These are phyloP conservation scores for Carassius carassius DNA, from an alignment of 2,113 vertebrate species.

Conservation along the genomic window DNA sequence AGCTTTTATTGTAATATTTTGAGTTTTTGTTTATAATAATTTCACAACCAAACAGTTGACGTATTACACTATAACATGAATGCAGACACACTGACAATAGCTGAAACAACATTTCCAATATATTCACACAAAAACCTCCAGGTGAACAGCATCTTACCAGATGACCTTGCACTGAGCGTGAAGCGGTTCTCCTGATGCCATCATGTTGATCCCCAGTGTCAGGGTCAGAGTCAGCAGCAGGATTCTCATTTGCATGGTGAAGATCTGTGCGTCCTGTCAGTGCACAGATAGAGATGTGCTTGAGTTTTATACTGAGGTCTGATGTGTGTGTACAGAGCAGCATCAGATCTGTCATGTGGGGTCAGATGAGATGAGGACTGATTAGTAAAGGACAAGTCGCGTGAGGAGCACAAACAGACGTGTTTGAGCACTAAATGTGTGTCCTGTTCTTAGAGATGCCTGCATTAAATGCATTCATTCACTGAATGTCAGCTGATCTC, in stretches of 20 bases:
- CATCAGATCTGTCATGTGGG: neutral
- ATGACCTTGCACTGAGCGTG: conserved; percentile 51
- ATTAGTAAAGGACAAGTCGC: neutral
- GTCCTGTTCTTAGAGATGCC: neutral
- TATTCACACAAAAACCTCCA: neutral
- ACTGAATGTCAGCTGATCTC: neutral
- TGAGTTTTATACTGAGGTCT: neutral
- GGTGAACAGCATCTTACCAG: conserved; percentile 36
- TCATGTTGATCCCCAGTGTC: neutral
- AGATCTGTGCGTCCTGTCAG: neutral
- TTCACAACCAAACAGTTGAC: too few relatives aligned
- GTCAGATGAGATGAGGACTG: neutral
- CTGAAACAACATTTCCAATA: neutral
- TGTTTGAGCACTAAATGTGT: neutral
- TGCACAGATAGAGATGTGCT: neutral
- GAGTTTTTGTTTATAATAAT: too few relatives aligned
- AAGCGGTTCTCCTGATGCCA: conserved; percentile 5
- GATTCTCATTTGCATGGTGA: conserved; percentile 37
- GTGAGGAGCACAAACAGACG: neutral
- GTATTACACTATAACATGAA: neutral
- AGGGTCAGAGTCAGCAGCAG: conserved; percentile 15
- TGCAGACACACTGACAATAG: neutral
- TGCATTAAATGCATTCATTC: neutral
- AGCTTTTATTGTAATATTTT: too few relatives aligned
- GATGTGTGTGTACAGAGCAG: neutral